These are phyloP conservation scores for Drosophila aldrichi DNA, from an alignment of 2,888 invertebrate species.

Conservation along the genomic window DNA sequence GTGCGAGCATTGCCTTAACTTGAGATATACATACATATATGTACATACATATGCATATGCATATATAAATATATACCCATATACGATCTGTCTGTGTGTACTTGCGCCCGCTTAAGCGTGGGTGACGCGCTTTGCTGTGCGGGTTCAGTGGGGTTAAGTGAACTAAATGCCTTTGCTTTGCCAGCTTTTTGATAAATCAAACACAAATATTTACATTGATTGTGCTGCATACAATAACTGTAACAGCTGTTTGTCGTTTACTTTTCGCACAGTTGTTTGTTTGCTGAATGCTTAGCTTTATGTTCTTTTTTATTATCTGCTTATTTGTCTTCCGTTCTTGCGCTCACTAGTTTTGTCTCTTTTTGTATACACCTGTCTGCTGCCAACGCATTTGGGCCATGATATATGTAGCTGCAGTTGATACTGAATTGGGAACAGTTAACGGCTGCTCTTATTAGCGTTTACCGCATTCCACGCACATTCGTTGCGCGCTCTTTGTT, in stretches of 20 bases:
- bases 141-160: constrained; percentile 55
- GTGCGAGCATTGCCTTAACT: constrained; percentile 42
- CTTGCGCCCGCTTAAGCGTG: constrained; percentile 35
- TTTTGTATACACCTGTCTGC: constrained; percentile 9
- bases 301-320: not conserved
- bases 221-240: constrained; percentile 16
- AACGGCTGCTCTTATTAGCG: constrained; percentile 51
- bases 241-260: constrained; percentile 66
- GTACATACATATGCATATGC: no score
- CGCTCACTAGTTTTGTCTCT: not conserved
- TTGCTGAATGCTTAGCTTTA: not conserved
- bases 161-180: constrained; percentile 31
- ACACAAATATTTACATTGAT: constrained; percentile 49
- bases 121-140: constrained; percentile 29
- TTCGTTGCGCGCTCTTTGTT: constrained; percentile 67
- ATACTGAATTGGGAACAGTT: constrained; percentile 33
- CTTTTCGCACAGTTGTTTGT: constrained; percentile 21
- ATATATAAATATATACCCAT: not conserved
- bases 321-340: not conserved
- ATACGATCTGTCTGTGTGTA: constrained; percentile 1
- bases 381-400: constrained; percentile 69
- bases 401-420: constrained; percentile 20
- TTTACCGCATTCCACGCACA: constrained; percentile 34
- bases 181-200: constrained; percentile 46
- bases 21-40: not conserved